Conservation (phyloP, 2,888 invertebrate genomes). For the Luffia ferchaultella region DNA sequence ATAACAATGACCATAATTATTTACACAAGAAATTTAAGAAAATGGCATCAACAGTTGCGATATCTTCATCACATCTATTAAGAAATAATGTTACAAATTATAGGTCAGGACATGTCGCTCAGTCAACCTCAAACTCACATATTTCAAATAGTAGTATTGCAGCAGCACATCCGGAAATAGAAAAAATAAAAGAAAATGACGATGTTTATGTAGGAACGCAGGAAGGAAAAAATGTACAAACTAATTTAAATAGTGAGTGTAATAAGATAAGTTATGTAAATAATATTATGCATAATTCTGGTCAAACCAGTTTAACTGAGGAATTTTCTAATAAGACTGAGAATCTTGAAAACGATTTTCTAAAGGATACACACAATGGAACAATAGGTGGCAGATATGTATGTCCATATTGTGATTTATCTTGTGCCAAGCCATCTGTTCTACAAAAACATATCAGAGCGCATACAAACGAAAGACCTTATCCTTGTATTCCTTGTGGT, state of each 20-base stretch:
- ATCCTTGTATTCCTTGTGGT: slow-evolving; percentile 88
- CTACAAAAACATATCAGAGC: slow-evolving; percentile 93
- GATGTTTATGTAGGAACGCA: slow-evolving; percentile 27
- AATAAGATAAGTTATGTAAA: slow-evolving; percentile 57
- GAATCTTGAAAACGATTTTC: slow-evolving; percentile 60
- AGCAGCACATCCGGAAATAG: slow-evolving; percentile 54
- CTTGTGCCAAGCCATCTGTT: slow-evolving; percentile 92
- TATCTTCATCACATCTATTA: slow-evolving; percentile 36
- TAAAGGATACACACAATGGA: slow-evolving; percentile 50
- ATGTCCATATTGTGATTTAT: slow-evolving; percentile 88
- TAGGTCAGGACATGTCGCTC: slow-evolving; percentile 19
- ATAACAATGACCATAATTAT: slow-evolving; percentile 76
- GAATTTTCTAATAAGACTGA: slow-evolving; percentile 65
- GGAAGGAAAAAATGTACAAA: slow-evolving; percentile 61
- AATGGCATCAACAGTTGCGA: slow-evolving; percentile 71
- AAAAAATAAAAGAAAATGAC: slow-evolving; percentile 40
- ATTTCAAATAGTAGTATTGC: slow-evolving; percentile 55
- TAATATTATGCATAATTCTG: slow-evolving; percentile 56
- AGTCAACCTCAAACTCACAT: slow-evolving; percentile 34
- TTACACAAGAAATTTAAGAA: slow-evolving; percentile 94
- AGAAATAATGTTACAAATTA: slow-evolving; percentile 35
- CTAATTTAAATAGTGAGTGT: slow-evolving; percentile 55
- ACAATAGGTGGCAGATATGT: slow-evolving; percentile 74
- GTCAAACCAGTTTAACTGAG: slow-evolving; percentile 61
- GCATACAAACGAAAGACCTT: slow-evolving; percentile 92